Evolutionary conservation across 2,797 vertebrate species (phyloP).

Genomic region (Xenentodon cancila): DNA sequence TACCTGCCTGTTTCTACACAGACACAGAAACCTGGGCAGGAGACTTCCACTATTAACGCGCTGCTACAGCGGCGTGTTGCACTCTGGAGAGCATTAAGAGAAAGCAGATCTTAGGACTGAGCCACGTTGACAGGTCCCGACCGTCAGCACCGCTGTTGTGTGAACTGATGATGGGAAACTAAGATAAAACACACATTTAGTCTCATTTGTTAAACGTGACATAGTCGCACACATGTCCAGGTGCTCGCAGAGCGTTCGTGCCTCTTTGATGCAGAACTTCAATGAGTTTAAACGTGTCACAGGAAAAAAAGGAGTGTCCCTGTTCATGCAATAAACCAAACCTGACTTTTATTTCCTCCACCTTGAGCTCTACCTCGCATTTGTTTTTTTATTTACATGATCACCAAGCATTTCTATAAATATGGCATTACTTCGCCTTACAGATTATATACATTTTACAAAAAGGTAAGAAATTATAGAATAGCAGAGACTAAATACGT

Average conservation of each 20-base stretch:
- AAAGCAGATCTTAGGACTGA: constrained; percentile 49
- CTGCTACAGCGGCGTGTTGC: constrained; percentile 10
- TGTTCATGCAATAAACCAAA: constrained; percentile 39
- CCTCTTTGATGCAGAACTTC: constrained; percentile 14
- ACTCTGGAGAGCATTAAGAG: constrained; percentile 59
- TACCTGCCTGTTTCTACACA: constrained; percentile 63
- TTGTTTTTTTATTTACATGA: constrained; percentile 15
- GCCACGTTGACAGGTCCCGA: constrained; percentile 37
- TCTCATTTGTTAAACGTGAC: constrained; percentile 51
- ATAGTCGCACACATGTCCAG: constrained; percentile 31
- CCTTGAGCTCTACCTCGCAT: constrained; percentile 21
- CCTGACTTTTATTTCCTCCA: constrained; percentile 25
- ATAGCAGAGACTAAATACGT: background rate
- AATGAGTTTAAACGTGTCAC: constrained; percentile 13
- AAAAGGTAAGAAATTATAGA: background rate
- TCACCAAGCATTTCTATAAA: background rate
- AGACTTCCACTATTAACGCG: constrained; percentile 38
- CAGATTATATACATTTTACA: too few relatives aligned
- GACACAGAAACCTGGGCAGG: constrained; percentile 34
- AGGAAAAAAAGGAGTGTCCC: constrained; percentile 16
- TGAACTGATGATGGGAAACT: constrained; percentile 44
- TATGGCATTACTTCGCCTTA: too few relatives aligned
- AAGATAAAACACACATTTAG: constrained; percentile 53
- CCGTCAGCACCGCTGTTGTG: constrained; percentile 30
- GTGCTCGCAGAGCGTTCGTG: constrained; percentile 37